Evolutionary conservation across 2,113 vertebrate species (phyloP).

Genomic region (Octodon degus): DNA sequence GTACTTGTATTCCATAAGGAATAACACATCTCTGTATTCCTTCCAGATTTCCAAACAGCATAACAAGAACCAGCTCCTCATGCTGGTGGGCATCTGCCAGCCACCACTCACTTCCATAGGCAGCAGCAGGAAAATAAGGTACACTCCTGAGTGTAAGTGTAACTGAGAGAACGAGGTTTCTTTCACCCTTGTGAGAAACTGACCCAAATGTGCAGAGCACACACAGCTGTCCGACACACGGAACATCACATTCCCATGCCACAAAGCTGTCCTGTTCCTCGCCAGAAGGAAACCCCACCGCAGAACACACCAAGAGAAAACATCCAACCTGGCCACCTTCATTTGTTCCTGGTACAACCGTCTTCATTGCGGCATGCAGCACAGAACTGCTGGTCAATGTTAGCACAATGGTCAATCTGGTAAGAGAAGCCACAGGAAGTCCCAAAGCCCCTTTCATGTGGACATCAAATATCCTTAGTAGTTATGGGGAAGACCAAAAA

Average conservation of each 20-base stretch:
- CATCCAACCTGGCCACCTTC: conserved; percentile 71
- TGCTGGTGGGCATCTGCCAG: not conserved
- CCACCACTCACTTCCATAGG: not conserved
- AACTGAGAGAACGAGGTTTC: conserved; percentile 41
- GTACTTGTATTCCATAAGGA: conserved; percentile 71
- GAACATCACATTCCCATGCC: not conserved
- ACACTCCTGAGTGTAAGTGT: not conserved
- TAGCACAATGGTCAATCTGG: conserved; percentile 48
- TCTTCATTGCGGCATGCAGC: conserved; percentile 58
- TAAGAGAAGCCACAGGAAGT: not conserved
- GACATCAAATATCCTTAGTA: not conserved
- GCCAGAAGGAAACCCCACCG: conserved; percentile 59
- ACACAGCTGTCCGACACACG: conserved; percentile 26
- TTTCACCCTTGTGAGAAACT: conserved; percentile 25
- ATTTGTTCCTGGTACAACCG: conserved; percentile 70
- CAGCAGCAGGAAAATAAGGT: not conserved
- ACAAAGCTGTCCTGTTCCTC: not conserved
- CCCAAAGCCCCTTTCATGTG: not conserved
- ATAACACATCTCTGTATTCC: conserved; percentile 59
- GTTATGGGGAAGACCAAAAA: not conserved
- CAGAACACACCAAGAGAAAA: conserved; percentile 71
- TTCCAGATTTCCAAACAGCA: conserved; percentile 50
- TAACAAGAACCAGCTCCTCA: conserved; percentile 22
- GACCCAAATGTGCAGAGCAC: conserved; percentile 43
- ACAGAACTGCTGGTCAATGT: conserved; percentile 11